Percentiles rank a stretch among this genome's conserved stretches.
These are phyloP conservation scores for Chrysopilus asiliformis DNA, from an alignment of 2,888 invertebrate species.

Conservation along the genomic window DNA sequence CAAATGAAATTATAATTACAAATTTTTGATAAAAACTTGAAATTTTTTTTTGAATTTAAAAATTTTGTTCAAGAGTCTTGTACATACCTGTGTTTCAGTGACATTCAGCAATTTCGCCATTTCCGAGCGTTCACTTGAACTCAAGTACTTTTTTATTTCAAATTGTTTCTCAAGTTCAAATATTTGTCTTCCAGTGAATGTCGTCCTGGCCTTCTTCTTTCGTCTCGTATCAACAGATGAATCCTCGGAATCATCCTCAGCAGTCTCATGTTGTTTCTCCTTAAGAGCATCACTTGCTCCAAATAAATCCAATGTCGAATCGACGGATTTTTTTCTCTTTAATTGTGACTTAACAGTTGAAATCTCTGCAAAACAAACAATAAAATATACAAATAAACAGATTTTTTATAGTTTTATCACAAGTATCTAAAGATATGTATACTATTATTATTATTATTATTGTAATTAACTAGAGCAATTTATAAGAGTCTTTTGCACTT, in stretches of 20 bases:
- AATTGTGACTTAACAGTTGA: slow-evolving; percentile 8
- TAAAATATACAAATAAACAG: slow-evolving; percentile 1
- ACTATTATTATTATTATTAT: too few relatives aligned
- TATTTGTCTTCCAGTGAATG: slow-evolving; percentile 90
- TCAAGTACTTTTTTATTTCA: slow-evolving; percentile 90
- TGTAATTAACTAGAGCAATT: too few relatives aligned
- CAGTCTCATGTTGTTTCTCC: slow-evolving; percentile 22
- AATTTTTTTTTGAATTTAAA: too few relatives aligned
- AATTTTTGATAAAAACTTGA: too few relatives aligned
- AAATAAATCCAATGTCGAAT: slow-evolving; percentile 4
- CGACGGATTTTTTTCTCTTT: slow-evolving; percentile 12
- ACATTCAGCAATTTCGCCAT: slow-evolving; percentile 89
- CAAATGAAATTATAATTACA: too few relatives aligned
- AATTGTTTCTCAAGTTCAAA: slow-evolving; percentile 95
- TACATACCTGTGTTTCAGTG: slow-evolving; percentile 92
- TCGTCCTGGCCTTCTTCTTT: slow-evolving; percentile 82
- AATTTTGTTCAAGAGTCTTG: too few relatives aligned
- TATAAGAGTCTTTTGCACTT: too few relatives aligned
- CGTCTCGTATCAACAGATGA: slow-evolving; percentile 45
- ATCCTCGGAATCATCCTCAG: slow-evolving; percentile 39
- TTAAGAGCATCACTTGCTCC: slow-evolving; percentile 7
- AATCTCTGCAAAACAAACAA: slow-evolving; percentile 9
- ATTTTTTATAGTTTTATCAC: background rate
- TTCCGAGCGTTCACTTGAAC: slow-evolving; percentile 85
- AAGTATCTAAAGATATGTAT: too few relatives aligned